Evolutionary conservation across 2,797 vertebrate species (phyloP).

Genomic region (Bovichtus diacanthus): DNA sequence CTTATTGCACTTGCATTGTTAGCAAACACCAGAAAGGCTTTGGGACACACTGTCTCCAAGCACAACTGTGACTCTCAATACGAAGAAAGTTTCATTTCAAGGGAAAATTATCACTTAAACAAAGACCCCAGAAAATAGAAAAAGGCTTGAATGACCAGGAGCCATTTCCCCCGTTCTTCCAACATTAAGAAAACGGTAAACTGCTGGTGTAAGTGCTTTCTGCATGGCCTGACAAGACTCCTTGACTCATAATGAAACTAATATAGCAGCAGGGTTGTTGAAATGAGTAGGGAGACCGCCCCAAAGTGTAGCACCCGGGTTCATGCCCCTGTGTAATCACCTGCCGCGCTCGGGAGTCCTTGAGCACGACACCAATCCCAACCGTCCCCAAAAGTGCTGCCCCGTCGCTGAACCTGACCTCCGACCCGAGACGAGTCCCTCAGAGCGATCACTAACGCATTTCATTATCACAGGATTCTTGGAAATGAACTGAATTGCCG

Average conservation of each 20-base stretch:
- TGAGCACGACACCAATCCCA: slow-evolving; percentile 50
- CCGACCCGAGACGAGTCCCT: slow-evolving; percentile 45
- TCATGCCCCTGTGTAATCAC: slow-evolving; percentile 67
- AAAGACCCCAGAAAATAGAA: slow-evolving; percentile 2
- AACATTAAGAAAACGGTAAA: slow-evolving; percentile 45
- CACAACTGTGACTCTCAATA: background rate
- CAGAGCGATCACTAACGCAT: slow-evolving; percentile 52
- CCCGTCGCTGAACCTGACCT: slow-evolving; percentile 68
- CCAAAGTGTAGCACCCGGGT: slow-evolving; percentile 58
- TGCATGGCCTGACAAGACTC: slow-evolving; percentile 40
- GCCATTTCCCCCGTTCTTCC: slow-evolving; percentile 22
- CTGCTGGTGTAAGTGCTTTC: slow-evolving; percentile 62
- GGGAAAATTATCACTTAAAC: slow-evolving; percentile 21
- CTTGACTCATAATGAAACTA: slow-evolving; percentile 61
- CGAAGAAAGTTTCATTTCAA: slow-evolving; percentile 10
- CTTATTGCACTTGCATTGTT: background rate
- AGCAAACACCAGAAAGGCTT: background rate
- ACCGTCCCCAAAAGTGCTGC: slow-evolving; percentile 46
- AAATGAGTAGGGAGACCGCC: slow-evolving; percentile 44
- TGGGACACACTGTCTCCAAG: background rate
- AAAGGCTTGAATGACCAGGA: slow-evolving; percentile 12
- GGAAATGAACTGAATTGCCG: slow-evolving; percentile 58
- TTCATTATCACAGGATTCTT: slow-evolving; percentile 66
- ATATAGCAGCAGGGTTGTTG: slow-evolving; percentile 51
- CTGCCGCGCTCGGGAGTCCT: slow-evolving; percentile 50